These are phyloP conservation scores for Metaphire vulgaris DNA, from an alignment of 1,140 invertebrate genomes.

Conservation along the genomic window DNA sequence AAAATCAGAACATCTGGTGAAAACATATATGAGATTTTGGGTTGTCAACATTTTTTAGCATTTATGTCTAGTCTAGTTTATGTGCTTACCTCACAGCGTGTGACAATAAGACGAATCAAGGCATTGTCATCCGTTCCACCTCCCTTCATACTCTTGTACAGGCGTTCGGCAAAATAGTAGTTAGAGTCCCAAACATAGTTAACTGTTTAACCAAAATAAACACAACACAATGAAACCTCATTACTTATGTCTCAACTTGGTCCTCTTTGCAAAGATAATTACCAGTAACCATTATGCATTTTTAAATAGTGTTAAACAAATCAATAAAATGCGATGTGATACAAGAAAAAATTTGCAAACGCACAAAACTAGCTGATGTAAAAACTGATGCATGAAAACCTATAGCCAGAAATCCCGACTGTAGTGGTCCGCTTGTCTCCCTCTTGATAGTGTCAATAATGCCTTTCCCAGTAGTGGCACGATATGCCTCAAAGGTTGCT, in stretches of 20 bases:
- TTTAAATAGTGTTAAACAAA: no score
- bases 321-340: no score
- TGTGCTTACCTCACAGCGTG: constrained; percentile 68
- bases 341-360: no score
- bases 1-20: no score
- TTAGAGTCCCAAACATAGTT: constrained; percentile 62
- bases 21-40: no score
- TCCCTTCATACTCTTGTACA: constrained; percentile 76
- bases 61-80: no score
- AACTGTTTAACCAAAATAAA: constrained; percentile 28
- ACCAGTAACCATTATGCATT: no score
- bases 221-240: not conserved
- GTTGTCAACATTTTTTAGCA: no score
- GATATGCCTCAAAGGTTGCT: constrained; percentile 64
- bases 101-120: constrained; percentile 78
- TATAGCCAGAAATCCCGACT: constrained; percentile 41
- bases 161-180: constrained; percentile 81
- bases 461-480: constrained; percentile 41
- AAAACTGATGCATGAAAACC: no score
- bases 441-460: constrained; percentile 39
- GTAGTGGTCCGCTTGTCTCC: constrained; percentile 45
- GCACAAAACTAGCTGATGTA: no score
- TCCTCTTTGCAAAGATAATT: no score
- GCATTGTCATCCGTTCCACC: constrained; percentile 80
- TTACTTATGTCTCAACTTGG: no score